Evolutionary conservation across 2,113 vertebrate species (phyloP), one percentile per base, ranked within the genome.

Genomic region (Dasyornis broadbenti): DNA sequence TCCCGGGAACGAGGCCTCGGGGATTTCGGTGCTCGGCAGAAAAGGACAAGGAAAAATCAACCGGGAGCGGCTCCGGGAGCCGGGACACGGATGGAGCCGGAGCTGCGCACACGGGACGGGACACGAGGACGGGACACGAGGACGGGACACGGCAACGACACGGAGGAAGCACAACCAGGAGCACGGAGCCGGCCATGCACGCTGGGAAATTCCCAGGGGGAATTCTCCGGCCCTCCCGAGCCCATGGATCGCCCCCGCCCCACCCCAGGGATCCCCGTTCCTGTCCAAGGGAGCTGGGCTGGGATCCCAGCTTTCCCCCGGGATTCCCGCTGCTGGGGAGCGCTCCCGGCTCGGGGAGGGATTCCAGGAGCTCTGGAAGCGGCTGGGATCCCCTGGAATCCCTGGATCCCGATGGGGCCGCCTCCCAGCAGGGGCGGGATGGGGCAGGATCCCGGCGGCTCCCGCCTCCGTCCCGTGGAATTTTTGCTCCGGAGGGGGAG

Each of bases 171-270:
- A 96, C 77, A 52, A 72, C 83, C 84, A 40, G 56, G 89, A 87
- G 40, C 92, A 87, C 91, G 18, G 7, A 28, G 69, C 42, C 23
- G 47, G 90, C 82, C 95, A 95, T 92, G 94, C 95, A 82, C 37
- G 12, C 89, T 73, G 94, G 80, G 92, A 96, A 93, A 97, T 89
- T 91, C 82, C 82, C 75, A 18, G 30, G 39, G 82, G 70, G 69
- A 75, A 53, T 26, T 59, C 75, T 80, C 57, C 21, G 30, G 40
- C 56, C 85, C 47, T 21, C 77, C 18, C 45, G 2, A 18, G 5
- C 42, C 63, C 33, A 12, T 4, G 45, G 65, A 20, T 69, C 39
- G 9, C 21, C 47, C 21, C 63, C 28, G 6, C 42, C 11, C 42
- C 13, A 27, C 1, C 66, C 80, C 57, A 8, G 0, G 47, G 57